Conservation (phyloP, 2,797 vertebrate species). For the Ispidina lecontei region DNA sequence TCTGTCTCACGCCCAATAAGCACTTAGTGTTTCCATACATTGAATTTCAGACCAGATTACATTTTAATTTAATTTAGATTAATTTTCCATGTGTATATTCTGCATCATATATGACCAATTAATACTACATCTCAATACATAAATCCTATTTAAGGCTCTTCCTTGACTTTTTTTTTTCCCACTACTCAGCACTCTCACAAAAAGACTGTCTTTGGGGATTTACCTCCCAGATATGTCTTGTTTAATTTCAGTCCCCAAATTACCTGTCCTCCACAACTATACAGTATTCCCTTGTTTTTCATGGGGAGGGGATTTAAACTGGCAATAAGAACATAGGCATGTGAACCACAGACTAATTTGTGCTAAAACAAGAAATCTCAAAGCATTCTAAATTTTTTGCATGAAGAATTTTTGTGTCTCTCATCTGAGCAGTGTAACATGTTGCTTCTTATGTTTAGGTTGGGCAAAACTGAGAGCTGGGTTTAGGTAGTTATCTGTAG, state of each 20-base stretch:
- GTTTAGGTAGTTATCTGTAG: neutral
- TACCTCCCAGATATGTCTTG: neutral
- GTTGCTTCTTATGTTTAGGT: neutral
- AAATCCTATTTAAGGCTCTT: neutral
- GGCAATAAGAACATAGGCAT: neutral
- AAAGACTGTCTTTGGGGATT: neutral
- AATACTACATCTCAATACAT: neutral
- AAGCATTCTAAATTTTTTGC: neutral
- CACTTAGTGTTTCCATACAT: neutral
- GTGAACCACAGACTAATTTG: neutral
- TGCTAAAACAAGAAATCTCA: neutral
- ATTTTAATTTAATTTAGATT: neutral
- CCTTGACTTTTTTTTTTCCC: conserved; percentile 43
- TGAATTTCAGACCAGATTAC: neutral
- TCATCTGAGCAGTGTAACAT: neutral
- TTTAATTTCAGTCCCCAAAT: neutral
- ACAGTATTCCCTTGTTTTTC: accelerated
- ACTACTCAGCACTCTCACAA: neutral
- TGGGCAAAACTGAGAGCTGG: neutral
- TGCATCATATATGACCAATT: neutral
- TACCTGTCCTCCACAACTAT: neutral
- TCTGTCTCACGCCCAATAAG: neutral
- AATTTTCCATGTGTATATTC: neutral
- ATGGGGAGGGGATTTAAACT: neutral
- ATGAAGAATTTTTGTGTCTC: neutral